Evolutionary conservation across 2,888 invertebrate species (phyloP), one percentile per base, ranked within the genome.

Genomic region (Netelia melanura): DNA sequence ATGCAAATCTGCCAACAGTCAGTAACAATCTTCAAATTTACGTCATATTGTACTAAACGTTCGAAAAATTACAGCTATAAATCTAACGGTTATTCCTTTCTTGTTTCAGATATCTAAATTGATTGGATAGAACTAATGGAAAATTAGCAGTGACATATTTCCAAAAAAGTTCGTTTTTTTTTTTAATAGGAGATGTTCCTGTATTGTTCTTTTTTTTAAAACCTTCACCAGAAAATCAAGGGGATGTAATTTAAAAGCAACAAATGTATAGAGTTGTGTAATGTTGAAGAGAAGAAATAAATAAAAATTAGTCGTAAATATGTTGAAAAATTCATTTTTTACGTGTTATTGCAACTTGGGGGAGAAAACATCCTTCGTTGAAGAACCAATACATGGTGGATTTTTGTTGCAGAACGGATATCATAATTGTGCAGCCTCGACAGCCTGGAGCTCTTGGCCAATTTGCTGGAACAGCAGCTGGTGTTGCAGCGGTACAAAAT

Each of bases 1-100:
- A 93, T 99, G 99, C 97, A 98, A 98, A 95, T 90, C 96, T 87
- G 95, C 96, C 93, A 96, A 98, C 94, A 96, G 97, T 95, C 91
- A 96, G 93, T 95, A 38, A 58, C 23, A 30, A 44, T 14, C 17
- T 61, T 56, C 1, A 11, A 56, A 30, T 21, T 38, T 17, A 8
- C 48, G 6, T 21, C 58, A 58, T n/a, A 68, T 38, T 6, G 38
- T 30, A 65, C 23, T 1, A 54, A 23, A 30, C 3, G 2, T 71
- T 23, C 0, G 38, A n/a, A n/a, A 43, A 25, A 71, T 38, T n/a
- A 52, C n/a, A 38, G 9, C 14, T 30, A 11, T 43, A 1, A 65
- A 68, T 74, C 21, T 72, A 17, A 58, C 62, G 17, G 25, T 6
- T 44, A 23, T n/a, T 8, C 76, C 23, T 82, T 52, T 81, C 67